Conservation (phyloP, 2,113 vertebrate species). For the Grammomys dolichurus region DNA sequence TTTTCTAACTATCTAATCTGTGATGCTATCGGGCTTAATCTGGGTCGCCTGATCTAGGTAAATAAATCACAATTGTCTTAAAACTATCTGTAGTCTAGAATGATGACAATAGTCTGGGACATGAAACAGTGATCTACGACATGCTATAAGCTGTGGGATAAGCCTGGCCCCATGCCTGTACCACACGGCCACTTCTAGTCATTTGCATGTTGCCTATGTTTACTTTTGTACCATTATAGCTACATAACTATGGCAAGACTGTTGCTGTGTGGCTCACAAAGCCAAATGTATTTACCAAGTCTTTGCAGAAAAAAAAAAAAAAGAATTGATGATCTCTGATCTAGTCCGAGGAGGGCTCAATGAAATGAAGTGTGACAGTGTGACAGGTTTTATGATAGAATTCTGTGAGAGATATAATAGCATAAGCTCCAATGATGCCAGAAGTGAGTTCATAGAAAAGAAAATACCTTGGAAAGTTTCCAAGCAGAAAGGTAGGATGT, state of each 20-base stretch:
- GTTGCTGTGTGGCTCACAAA: neutral
- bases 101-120: neutral
- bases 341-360: neutral
- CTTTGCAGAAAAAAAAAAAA: neutral
- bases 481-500: neutral
- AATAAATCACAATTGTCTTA: neutral
- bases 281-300: neutral
- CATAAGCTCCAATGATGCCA: neutral
- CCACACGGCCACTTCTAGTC: neutral
- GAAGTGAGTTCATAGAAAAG: neutral
- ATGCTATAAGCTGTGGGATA: neutral
- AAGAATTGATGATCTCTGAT: neutral
- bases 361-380: neutral
- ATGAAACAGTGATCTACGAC: neutral
- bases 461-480: neutral
- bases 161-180: neutral
- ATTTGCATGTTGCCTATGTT: neutral
- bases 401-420: neutral
- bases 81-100: neutral
- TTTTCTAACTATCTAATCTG: neutral
- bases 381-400: neutral
- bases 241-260: neutral
- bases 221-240: neutral
- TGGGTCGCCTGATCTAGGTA: neutral
- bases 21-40: neutral